Evolutionary conservation across 2,113 vertebrate species (phyloP).

Genomic region (Podilymbus podiceps): DNA sequence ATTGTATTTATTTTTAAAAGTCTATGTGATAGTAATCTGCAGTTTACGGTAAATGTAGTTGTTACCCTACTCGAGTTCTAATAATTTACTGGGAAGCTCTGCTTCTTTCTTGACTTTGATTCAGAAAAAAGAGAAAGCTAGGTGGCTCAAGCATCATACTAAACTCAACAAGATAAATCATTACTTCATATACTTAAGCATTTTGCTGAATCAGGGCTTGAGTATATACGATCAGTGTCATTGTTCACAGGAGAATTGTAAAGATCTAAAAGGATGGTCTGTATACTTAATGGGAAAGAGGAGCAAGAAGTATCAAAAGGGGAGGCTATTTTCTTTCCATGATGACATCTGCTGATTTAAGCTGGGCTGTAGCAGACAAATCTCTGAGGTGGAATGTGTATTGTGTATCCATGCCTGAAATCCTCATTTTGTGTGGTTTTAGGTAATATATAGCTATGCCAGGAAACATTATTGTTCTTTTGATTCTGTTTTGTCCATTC

Average conservation of each 20-base stretch:
- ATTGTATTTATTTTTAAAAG: background rate
- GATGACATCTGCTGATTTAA: background rate
- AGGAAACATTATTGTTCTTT: background rate
- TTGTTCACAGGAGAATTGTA: background rate
- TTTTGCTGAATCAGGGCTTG: background rate
- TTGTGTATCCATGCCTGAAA: background rate
- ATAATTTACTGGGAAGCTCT: background rate
- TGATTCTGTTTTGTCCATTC: background rate
- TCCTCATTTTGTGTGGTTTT: slow-evolving; percentile 7
- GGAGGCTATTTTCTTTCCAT: background rate
- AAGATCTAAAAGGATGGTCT: background rate
- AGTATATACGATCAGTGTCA: background rate
- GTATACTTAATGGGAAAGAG: background rate
- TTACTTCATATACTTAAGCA: background rate
- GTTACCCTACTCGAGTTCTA: background rate
- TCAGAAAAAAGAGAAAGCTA: background rate
- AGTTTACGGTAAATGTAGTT: background rate
- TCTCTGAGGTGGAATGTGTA: background rate
- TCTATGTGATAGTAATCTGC: background rate
- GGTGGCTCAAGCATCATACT: background rate
- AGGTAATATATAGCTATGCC: background rate
- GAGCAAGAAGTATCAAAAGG: background rate
- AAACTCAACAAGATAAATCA: background rate
- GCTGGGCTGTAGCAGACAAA: background rate
- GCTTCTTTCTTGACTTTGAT: background rate